A percentile compares a stretch with the other conserved stretches of the same genome.
Conservation (phyloP, 1,140 invertebrate genomes). For the Parapsyche elsis region DNA sequence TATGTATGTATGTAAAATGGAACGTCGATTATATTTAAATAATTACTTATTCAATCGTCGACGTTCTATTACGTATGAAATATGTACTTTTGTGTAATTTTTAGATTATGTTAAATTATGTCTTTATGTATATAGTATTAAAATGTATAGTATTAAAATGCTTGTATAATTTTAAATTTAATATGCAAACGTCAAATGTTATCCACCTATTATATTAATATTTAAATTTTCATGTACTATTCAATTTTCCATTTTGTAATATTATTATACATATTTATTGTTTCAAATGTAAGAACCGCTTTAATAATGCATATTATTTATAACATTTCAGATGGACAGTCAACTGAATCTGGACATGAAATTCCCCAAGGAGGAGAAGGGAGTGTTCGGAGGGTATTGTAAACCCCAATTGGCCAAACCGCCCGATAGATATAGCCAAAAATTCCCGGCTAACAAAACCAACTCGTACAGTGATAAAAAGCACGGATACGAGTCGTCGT, state of each 20-base stretch:
- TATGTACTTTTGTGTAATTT: no score
- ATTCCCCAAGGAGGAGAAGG: neutral
- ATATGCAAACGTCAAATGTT: neutral
- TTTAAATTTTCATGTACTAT: no score
- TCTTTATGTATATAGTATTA: no score
- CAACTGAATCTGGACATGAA: neutral
- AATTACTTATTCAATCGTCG: no score
- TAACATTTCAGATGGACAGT: neutral
- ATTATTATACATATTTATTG: neutral
- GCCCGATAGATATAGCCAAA: neutral
- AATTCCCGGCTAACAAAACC: neutral
- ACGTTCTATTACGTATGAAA: no score
- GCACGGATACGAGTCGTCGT: conserved; percentile 25
- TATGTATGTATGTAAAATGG: no score
- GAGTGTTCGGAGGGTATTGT: neutral
- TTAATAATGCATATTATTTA: neutral
- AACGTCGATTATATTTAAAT: no score
- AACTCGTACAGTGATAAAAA: neutral
- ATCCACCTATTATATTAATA: neutral
- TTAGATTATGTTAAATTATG: no score
- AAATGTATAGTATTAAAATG: neutral
- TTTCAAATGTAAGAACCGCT: neutral
- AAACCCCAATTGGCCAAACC: neutral
- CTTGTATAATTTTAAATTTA: neutral
- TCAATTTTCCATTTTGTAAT: no score